Evolutionary conservation across 1,140 invertebrate genomes (phyloP).

Genomic region (Bathynomus jamesi): DNA sequence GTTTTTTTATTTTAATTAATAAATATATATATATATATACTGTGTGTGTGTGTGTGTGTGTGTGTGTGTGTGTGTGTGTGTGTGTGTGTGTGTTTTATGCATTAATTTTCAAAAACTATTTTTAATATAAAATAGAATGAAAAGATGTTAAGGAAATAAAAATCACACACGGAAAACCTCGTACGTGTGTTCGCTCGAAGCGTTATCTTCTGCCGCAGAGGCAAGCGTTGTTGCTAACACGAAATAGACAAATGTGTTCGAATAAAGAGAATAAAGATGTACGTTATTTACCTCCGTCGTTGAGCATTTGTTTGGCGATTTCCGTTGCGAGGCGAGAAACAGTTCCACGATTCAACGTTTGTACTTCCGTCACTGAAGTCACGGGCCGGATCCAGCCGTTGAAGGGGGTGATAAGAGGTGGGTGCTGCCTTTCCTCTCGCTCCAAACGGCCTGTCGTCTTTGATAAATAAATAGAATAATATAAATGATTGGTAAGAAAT

Average conservation of each 20-base stretch:
- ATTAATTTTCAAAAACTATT: neutral
- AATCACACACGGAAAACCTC: too few relatives aligned
- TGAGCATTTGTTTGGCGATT: slow-evolving; percentile 19
- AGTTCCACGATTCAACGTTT: slow-evolving; percentile 15
- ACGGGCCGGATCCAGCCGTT: neutral
- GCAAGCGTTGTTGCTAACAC: too few relatives aligned
- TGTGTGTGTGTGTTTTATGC: neutral
- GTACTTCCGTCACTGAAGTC: slow-evolving; percentile 11
- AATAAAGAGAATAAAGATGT: too few relatives aligned
- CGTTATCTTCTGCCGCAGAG: too few relatives aligned
- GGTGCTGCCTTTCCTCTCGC: neutral
- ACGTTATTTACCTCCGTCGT: slow-evolving; percentile 7
- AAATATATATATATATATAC: neutral
- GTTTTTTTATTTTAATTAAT: neutral
- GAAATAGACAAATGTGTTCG: too few relatives aligned
- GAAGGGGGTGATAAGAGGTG: neutral
- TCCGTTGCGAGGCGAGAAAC: slow-evolving; percentile 22
- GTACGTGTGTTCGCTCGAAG: too few relatives aligned
- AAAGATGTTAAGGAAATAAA: neutral
- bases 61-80: neutral
- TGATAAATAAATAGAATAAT: neutral
- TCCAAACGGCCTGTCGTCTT: neutral
- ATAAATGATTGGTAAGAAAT: too few relatives aligned
- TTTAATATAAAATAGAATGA: neutral
- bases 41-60: neutral